Base-by-base conservation (phyloP, 2,797 vertebrate genomes). In the Ctenochaetus hawaiiensis region DNA sequence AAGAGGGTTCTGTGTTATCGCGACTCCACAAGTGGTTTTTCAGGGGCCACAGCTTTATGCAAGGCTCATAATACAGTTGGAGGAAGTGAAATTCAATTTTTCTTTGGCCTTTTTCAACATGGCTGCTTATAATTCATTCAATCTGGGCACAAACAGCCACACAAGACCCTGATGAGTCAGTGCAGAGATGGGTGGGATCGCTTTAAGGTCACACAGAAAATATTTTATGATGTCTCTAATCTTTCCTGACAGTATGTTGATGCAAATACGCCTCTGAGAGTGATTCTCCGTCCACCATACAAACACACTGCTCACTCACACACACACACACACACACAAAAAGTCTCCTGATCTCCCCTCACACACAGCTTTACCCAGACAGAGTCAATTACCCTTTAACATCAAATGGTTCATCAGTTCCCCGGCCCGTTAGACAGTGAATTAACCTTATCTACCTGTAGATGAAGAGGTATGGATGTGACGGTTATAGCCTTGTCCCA, bases 361-460 rank as follows among this genome's bases (percentile, higher is more conserved):
- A 70, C 70, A 68, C 78, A 60, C 75, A 77, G 30, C 76, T 72
- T 58, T 13, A 57, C 72, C 82, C 84, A 79, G 79, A 78, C 69
- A 72, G 62, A 90, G 82, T 91, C 91, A 93, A 91, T 93, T 93
- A 93, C 88, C 91, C 91, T 92, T 93, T 91, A 89, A 90, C 90
- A 91, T 93, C 88, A 92, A 92, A 93, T 91, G 87, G 53, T 79
- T 84, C 78, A 78, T 89, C 87, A 75, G 67, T 80, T 70, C 61
- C 39, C 57, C 48, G 44, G 74, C 52, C 88, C 84, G 90, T 93
- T 89, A 91, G 90, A 83, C 72, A 77, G 84, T 89, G 77, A 89
- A 86, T 93, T 94, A 94, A 93, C 92, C 93, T 93, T 89, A 87
- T 93, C 91, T 87, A 79, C 81, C 90, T 90, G 84, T 59, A 80